Evolutionary conservation across 2,797 vertebrate genomes (phyloP).

Genomic region (Anomalospiza imberbis): DNA sequence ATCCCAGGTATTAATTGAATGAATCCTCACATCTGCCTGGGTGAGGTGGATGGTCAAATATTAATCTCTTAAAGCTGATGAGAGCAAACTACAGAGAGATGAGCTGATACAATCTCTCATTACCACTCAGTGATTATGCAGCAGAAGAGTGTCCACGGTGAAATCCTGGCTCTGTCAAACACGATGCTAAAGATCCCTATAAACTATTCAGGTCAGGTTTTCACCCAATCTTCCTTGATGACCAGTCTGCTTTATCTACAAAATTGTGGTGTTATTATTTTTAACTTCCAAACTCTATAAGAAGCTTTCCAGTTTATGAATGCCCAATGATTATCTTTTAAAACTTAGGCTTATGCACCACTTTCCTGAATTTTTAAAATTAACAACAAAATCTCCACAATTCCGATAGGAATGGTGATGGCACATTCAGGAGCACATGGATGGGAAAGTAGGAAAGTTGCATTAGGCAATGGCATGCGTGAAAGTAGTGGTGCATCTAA

Average conservation of each 20-base stretch:
- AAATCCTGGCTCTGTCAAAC: constrained; percentile 8
- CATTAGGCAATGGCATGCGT: neutral
- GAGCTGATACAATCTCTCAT: constrained; percentile 3
- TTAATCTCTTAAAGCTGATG: neutral
- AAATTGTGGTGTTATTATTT: neutral
- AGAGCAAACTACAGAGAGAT: constrained; percentile 4
- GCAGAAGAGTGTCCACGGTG: neutral
- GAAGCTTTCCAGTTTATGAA: neutral
- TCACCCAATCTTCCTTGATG: neutral
- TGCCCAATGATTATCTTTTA: neutral
- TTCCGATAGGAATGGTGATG: neutral
- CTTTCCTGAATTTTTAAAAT: neutral
- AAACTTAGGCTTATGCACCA: neutral
- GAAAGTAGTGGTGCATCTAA: neutral
- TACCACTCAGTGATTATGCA: neutral
- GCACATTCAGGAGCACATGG: fast-evolving
- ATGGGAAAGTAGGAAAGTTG: neutral
- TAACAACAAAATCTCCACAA: neutral
- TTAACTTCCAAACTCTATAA: neutral
- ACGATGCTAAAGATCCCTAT: neutral
- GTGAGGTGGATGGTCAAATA: constrained; percentile 3
- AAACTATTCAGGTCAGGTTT: neutral
- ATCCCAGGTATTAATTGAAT: constrained; percentile 18
- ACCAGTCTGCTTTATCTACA: neutral
- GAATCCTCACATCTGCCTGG: neutral